These are phyloP conservation scores for Epistrophe grossulariae DNA, from an alignment of 2,888 invertebrate genomes.

Conservation along the genomic window DNA sequence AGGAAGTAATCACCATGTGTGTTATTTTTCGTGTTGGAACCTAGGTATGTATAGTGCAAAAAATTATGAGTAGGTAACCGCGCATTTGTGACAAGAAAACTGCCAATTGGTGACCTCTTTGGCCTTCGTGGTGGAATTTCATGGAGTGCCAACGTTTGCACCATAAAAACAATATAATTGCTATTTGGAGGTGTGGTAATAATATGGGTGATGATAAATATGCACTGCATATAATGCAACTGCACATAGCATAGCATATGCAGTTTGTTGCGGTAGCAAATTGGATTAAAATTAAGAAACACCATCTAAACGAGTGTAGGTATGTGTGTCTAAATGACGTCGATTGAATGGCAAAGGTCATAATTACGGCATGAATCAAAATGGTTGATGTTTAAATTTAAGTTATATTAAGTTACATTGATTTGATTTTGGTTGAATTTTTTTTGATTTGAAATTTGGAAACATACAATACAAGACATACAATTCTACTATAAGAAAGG, in stretches of 20 bases:
- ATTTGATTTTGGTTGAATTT: not conserved
- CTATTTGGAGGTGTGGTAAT: conserved; percentile 63
- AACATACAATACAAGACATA: not conserved
- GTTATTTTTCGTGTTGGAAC: not conserved
- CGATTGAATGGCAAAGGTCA: conserved; percentile 57
- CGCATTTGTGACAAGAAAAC: conserved; percentile 62
- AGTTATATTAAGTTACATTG: not conserved
- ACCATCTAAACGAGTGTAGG: not conserved
- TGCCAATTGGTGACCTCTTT: conserved; percentile 64
- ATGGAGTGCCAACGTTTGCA: conserved; percentile 61
- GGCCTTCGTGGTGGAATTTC: conserved; percentile 61
- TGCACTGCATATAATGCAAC: conserved; percentile 32
- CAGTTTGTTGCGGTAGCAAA: conserved; percentile 53
- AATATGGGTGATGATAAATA: conserved; percentile 55
- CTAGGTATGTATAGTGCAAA: not conserved
- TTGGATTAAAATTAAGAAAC: conserved; percentile 69
- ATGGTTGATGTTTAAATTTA: conserved; percentile 13
- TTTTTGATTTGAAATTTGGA: not conserved
- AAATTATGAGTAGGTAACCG: not conserved
- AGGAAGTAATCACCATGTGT: conserved; percentile 30
- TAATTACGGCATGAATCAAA: conserved; percentile 44
- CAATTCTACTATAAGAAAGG: not conserved
- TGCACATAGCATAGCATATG: not conserved
- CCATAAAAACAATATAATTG: conserved; percentile 41
- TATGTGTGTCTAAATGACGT: not conserved